phyloP scores from a whole-genome alignment of 1,140 invertebrate species.

The Zaprionus capensis region DNA sequence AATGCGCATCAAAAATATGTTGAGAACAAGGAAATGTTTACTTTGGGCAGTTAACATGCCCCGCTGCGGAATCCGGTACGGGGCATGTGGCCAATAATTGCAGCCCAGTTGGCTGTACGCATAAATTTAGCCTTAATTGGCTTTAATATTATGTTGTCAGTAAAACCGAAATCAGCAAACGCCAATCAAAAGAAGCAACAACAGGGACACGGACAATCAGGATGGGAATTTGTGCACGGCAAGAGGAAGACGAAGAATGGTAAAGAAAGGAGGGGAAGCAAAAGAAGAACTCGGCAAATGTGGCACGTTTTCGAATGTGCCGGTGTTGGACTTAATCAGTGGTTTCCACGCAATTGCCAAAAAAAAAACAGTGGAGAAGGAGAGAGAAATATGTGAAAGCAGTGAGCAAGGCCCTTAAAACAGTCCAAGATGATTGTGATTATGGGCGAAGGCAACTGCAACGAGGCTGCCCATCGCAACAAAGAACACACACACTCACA shows the following conservation, averaged over 20 bases:
- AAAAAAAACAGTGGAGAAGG: slow-evolving; percentile 46
- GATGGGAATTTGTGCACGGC: slow-evolving; percentile 51
- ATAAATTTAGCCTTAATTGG: slow-evolving; percentile 82
- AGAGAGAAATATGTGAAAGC: slow-evolving; percentile 72
- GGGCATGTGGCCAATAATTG: slow-evolving; percentile 66
- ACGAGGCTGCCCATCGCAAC: neutral
- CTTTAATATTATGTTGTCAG: slow-evolving; percentile 82
- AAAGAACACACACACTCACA: neutral
- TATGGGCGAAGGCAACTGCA: slow-evolving; percentile 40
- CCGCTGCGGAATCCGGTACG: slow-evolving; percentile 4
- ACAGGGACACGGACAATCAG: slow-evolving; percentile 53
- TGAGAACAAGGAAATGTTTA: slow-evolving; percentile 79
- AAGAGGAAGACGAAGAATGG: neutral
- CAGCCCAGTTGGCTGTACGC: slow-evolving; percentile 64
- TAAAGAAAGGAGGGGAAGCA: neutral
- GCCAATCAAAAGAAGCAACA: slow-evolving; percentile 74
- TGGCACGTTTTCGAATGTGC: slow-evolving; percentile 73
- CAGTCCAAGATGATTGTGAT: slow-evolving; percentile 66
- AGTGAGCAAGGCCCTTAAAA: slow-evolving; percentile 74
- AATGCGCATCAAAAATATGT: slow-evolving; percentile 76
- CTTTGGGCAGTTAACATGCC: slow-evolving; percentile 75
- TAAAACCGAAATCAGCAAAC: slow-evolving; percentile 71
- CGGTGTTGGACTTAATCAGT: slow-evolving; percentile 79
- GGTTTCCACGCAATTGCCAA: slow-evolving; percentile 71
- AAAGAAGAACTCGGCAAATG: slow-evolving; percentile 59